Evolutionary conservation across 1,140 invertebrate genomes (phyloP).

Genomic region (Zaprionus capensis): DNA sequence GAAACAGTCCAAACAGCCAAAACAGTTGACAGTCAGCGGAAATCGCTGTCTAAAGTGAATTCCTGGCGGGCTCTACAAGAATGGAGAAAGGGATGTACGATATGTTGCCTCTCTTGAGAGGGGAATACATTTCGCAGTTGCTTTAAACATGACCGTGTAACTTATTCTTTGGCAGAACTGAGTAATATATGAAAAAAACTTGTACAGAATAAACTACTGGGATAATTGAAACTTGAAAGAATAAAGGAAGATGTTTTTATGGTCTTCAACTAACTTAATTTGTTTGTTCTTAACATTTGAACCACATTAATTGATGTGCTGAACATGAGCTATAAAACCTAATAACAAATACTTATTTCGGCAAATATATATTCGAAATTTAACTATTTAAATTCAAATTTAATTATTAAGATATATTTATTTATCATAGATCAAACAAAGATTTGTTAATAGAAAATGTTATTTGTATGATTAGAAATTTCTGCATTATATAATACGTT

Average conservation of each 20-base stretch:
- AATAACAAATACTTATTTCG: not conserved
- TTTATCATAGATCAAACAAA: not conserved
- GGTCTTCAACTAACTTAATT: too few relatives aligned
- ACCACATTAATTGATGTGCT: too few relatives aligned
- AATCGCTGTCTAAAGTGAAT: constrained; percentile 20
- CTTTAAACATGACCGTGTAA: not conserved
- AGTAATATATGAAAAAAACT: not conserved
- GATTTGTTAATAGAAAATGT: too few relatives aligned
- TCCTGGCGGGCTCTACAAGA: not conserved
- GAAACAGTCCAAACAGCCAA: constrained; percentile 8
- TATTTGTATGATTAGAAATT: too few relatives aligned
- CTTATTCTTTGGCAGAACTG: not conserved
- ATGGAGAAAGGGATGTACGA: not conserved
- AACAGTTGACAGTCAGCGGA: constrained; percentile 30
- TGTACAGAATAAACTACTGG: too few relatives aligned
- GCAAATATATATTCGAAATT: not conserved
- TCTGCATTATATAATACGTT: too few relatives aligned
- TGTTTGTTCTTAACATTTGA: too few relatives aligned
- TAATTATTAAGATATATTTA: not conserved
- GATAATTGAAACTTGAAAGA: too few relatives aligned
- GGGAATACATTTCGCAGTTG: not conserved
- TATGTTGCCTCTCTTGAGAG: not conserved
- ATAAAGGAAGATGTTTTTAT: too few relatives aligned
- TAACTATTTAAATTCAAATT: not conserved
- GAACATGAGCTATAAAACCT: too few relatives aligned